phyloP scores from a whole-genome alignment of 1,140 invertebrate species.

The Epicauta chinensis region DNA sequence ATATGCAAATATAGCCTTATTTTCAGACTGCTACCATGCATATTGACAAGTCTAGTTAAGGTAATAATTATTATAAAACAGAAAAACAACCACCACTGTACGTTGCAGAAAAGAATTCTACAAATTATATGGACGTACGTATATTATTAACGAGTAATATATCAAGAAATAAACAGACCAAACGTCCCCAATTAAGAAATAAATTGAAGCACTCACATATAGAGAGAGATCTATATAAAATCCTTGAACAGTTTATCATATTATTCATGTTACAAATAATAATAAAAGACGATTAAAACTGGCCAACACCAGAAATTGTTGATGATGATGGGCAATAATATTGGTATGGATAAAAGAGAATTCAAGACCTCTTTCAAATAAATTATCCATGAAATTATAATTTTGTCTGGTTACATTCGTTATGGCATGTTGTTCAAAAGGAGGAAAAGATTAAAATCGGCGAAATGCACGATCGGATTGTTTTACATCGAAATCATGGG shows the following conservation, averaged over 20 bases:
- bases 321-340: no score
- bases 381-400: slow-evolving; percentile 21
- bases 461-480: slow-evolving; percentile 3
- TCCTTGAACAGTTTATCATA: no score
- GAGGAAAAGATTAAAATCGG: slow-evolving; percentile 5
- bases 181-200: slow-evolving; percentile 22
- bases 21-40: no score
- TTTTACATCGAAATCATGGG: slow-evolving; percentile 1
- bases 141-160: slow-evolving; percentile 23
- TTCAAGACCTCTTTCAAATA: slow-evolving; percentile 15
- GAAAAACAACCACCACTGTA: no score
- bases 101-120: slow-evolving; percentile 4
- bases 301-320: no score
- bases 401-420: neutral
- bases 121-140: slow-evolving; percentile 7
- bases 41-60: no score
- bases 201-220: slow-evolving; percentile 16
- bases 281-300: slow-evolving; percentile 1
- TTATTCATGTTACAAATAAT: slow-evolving; percentile 10
- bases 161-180: slow-evolving; percentile 20
- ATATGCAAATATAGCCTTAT: no score
- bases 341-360: slow-evolving; percentile 6
- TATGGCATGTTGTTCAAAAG: neutral
- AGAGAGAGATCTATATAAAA: slow-evolving; percentile 6
- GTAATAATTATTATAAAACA: no score